Percentiles rank a stretch among this genome's conserved stretches.
Evolutionary conservation across 2,797 vertebrate species (phyloP).

Genomic region (Sardinella longiceps): DNA sequence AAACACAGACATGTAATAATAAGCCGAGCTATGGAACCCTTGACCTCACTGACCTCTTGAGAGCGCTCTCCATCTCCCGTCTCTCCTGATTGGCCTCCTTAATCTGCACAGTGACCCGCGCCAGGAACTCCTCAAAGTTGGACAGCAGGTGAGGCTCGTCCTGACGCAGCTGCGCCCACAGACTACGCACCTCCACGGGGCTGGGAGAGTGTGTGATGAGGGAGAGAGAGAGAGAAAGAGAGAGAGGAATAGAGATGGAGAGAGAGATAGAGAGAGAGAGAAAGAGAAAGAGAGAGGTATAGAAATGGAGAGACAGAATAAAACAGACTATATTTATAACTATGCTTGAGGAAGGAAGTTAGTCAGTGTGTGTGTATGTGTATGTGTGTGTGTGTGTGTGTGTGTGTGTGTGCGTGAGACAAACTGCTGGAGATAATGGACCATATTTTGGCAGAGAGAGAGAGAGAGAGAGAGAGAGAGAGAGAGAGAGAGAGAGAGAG

Average conservation of each 20-base stretch:
- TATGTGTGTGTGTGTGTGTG: too few relatives aligned
- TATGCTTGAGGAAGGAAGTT: not conserved
- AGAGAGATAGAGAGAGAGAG: too few relatives aligned
- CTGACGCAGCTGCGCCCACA: slow-evolving; percentile 86
- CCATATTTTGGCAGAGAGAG: too few relatives aligned
- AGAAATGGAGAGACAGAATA: not conserved
- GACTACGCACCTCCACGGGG: slow-evolving; percentile 78
- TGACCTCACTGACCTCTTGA: slow-evolving; percentile 76
- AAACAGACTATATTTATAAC: not conserved
- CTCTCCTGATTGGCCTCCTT: slow-evolving; percentile 88
- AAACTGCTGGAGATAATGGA: too few relatives aligned
- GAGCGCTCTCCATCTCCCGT: slow-evolving; percentile 83
- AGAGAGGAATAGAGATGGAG: too few relatives aligned
- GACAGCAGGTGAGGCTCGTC: slow-evolving; percentile 87
- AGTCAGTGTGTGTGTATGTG: too few relatives aligned
- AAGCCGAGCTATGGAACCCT: not conserved
- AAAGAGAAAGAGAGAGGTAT: not conserved
- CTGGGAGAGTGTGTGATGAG: slow-evolving; percentile 62
- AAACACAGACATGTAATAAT: not conserved
- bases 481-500: too few relatives aligned
- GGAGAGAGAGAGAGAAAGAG: not conserved
- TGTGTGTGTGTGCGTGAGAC: too few relatives aligned
- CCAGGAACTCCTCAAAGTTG: slow-evolving; percentile 89
- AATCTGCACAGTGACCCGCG: slow-evolving; percentile 85
- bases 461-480: too few relatives aligned